A percentile compares a stretch with the other conserved stretches of the same genome.
Conservation (phyloP, 2,113 vertebrate species). For the Dipodomys ordii region DNA sequence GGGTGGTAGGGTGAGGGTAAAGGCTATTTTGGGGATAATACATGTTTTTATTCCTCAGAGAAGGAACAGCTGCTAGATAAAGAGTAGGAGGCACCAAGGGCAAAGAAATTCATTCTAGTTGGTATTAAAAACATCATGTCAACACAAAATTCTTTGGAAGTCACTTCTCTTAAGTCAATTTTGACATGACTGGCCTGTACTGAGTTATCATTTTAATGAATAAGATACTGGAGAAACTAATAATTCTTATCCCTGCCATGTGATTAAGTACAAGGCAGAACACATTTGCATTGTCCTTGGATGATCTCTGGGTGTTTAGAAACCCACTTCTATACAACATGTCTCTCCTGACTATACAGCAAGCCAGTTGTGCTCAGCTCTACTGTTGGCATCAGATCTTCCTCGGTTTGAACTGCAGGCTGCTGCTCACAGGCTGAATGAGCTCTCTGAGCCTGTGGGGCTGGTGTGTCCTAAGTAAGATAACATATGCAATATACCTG, state of each 20-base stretch:
- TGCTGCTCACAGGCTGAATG: neutral
- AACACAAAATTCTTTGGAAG: constrained; percentile 33
- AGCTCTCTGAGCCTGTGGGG: neutral
- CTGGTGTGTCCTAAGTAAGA: neutral
- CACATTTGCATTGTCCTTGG: neutral
- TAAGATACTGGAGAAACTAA: neutral
- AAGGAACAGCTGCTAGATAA: constrained; percentile 51
- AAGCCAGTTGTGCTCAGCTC: neutral
- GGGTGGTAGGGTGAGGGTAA: neutral
- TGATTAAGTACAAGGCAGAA: neutral
- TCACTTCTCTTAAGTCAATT: neutral
- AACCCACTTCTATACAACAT: neutral
- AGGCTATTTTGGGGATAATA: constrained; percentile 32
- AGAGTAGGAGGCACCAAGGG: constrained; percentile 25
- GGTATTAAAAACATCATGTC: constrained; percentile 50
- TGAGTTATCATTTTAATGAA: neutral
- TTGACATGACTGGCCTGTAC: neutral
- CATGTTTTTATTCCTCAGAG: constrained; percentile 30
- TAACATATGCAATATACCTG: neutral
- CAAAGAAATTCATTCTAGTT: neutral
- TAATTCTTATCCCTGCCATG: neutral
- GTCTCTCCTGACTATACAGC: neutral
- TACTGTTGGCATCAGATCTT: neutral
- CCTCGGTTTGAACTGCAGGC: neutral
- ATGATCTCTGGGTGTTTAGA: neutral